Evolutionary conservation across 2,888 invertebrate genomes (phyloP).

Genomic region (Pimpla rufipes): DNA sequence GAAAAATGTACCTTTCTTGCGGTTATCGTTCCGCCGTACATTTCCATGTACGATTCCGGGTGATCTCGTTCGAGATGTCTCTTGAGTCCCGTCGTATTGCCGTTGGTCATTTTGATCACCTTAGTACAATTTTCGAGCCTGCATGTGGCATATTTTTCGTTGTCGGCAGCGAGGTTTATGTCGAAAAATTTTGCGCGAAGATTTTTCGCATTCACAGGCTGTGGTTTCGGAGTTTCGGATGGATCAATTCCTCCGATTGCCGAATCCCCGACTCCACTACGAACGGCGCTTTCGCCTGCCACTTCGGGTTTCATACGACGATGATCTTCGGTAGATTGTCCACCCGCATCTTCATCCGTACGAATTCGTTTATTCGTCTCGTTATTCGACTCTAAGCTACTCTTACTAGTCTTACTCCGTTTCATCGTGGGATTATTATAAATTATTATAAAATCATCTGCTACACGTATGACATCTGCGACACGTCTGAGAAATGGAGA

Average conservation of each 20-base stretch:
- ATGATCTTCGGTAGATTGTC: background rate
- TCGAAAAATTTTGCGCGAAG: background rate
- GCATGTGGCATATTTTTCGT: background rate
- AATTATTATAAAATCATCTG: too few species aligned
- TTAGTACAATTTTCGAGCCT: background rate
- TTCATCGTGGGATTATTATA: too few species aligned
- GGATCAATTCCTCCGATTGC: background rate
- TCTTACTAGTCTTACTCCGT: background rate
- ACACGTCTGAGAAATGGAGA: background rate
- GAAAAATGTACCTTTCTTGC: background rate
- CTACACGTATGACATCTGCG: background rate
- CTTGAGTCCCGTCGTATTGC: background rate
- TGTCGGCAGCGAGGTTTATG: background rate
- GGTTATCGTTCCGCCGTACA: background rate
- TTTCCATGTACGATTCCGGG: background rate
- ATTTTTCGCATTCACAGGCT: background rate
- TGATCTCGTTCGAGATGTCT: constrained; percentile 4
- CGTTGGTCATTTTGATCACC: background rate
- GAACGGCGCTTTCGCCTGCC: background rate
- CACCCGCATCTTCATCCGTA: background rate
- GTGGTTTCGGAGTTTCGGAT: background rate
- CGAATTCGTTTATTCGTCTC: background rate
- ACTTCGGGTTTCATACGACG: background rate
- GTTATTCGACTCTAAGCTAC: background rate
- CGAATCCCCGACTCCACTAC: background rate